Evolutionary conservation across 2,797 vertebrate genomes (phyloP), one percentile per base, ranked within the genome.

Genomic region (Catostomus latipinnis): DNA sequence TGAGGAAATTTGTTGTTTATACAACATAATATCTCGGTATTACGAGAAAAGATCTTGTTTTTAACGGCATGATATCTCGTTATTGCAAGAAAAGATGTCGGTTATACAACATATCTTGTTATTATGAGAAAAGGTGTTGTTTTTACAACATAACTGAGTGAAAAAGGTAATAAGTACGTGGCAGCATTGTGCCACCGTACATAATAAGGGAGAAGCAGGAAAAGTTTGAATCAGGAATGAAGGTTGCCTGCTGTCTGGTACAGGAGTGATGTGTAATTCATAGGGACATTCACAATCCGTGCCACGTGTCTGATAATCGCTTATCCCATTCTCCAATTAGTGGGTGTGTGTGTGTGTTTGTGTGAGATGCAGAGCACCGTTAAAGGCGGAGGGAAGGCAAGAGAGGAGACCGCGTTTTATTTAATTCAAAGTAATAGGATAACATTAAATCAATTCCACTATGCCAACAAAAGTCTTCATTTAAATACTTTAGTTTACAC

Each of bases 231-330:
- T 62, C 48, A 54, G 68, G 50, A n/a, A 70, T 78, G 57, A 71
- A 71, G 63, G 67, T 54, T n/a, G 58, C 62, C 50, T 18, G 58
- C 76, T 52, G 57, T 71, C 57, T 46, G 50, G 57, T 16, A 61
- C 11, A 11, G 58, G 48, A 9, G 48, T 4, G 6, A 14, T 65
- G 75, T 66, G 87, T 93, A 94, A 93, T 94, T 91, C 88, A 81
- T 16, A 78, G 86, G 71, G 88, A 89, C 88, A 85, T 87, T 89
- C 88, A 91, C 89, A 92, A 88, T 85, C 89, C 84, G 81, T 83
- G 83, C 88, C 91, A 91, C 86, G 89, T 91, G 90, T 91, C 60
- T 61, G n/a, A 68, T 93, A 94, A 94, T 91, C 90, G 66, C 87
- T 92, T 92, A 91, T 91, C 87, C 82, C 86, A 74, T 52, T 78